phyloP scores from a whole-genome alignment of 2,113 vertebrate genomes.

The Vidua chalybeata region DNA sequence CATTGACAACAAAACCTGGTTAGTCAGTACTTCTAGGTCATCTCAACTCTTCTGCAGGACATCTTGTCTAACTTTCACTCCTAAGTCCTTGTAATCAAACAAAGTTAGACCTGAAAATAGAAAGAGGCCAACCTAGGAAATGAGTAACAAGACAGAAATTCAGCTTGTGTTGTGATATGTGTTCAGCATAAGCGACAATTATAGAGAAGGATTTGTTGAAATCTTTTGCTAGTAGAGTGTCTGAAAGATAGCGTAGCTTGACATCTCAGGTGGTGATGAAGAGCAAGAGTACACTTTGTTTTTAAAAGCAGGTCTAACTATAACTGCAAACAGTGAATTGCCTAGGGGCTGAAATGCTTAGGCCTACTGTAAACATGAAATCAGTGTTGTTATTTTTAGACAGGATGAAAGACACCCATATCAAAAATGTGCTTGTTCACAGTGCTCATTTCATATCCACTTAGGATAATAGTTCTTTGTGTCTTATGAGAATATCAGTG shows the following conservation, averaged over 20 bases:
- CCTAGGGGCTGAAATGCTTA: neutral
- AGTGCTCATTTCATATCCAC: neutral
- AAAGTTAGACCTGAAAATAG: neutral
- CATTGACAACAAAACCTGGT: neutral
- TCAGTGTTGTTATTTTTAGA: neutral
- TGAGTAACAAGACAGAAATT: neutral
- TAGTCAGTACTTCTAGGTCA: neutral
- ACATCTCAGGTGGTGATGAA: neutral
- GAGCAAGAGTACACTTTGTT: neutral
- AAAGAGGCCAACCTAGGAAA: neutral
- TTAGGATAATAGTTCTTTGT: neutral
- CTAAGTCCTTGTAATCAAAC: neutral
- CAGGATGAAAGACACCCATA: neutral
- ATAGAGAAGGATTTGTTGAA: neutral
- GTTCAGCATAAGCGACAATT: neutral
- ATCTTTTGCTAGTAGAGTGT: neutral
- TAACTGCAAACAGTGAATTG: neutral
- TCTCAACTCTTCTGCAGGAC: neutral
- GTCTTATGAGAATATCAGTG: neutral
- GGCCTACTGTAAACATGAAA: neutral
- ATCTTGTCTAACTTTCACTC: neutral
- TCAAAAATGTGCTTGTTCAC: neutral
- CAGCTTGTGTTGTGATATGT: neutral
- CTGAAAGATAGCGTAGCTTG: neutral
- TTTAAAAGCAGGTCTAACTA: neutral